Base-by-base conservation (phyloP, 1,140 invertebrate species). In the Halictus rubicundus region DNA sequence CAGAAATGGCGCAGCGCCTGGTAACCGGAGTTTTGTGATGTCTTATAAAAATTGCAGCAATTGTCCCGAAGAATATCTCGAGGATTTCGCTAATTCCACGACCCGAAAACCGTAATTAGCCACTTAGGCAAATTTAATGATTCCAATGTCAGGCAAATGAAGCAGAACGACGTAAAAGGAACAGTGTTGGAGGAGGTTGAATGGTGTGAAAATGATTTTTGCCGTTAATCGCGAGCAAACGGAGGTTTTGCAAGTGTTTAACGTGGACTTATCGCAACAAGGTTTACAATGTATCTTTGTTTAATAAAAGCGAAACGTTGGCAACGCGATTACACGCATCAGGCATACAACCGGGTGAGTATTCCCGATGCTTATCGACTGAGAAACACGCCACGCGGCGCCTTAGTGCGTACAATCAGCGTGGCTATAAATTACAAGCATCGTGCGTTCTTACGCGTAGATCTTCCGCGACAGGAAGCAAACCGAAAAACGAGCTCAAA, bases 361-460 rank as follows among this genome's bases (percentile, higher is more conserved):
- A 86, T 80, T 82, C 52, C 64, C 59, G 84, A 86, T 85, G 80
- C 64, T 73, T 86, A 86, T 86, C 84, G 75, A 64, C 46, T 82
- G 70, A 69, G 84, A 80, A 86, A 86, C 84, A 86, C 79, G 83
- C 79, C 79, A 85, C 79, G 80, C 79, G 79, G 84, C 83, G 74
- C 83, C 75, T 83, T 85, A 82, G 74, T 63, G 84, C 84, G 83
- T 86, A 82, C 84, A 86, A 86, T 86, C 84, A 82, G 83, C 84
- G 76, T 68, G 14, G 83, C 80, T 71, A 86, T 86, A 86, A 86
- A 86, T 86, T 86, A 86, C 68, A n/a, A 64, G 65, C 72, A 80
- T 68, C 76, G 83, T 86, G 80, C 80, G 72, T 85, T 85, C 84
- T 68, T 75, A 42, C 74, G 61, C 64, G 69, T 69, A 86, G 82